Percentiles rank a stretch among this genome's conserved stretches.
Conservation (phyloP, 2,797 vertebrate genomes). For the Myotis myotis region DNA sequence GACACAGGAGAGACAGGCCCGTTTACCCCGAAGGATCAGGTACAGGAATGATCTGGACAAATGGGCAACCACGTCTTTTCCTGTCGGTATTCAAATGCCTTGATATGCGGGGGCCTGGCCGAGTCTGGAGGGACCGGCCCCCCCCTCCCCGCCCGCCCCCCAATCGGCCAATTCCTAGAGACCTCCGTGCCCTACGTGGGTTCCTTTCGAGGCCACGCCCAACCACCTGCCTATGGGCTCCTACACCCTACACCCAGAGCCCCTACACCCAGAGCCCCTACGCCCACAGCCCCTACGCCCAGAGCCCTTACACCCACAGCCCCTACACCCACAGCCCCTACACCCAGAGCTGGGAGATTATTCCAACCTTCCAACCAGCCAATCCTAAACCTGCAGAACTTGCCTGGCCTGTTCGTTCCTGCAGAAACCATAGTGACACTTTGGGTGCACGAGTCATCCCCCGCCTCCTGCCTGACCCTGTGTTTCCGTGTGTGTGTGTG, state of each 20-base stretch:
- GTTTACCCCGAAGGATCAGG: slow-evolving; percentile 34
- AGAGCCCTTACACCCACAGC: neutral
- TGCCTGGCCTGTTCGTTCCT: neutral
- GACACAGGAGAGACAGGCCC: slow-evolving; percentile 33
- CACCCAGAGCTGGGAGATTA: neutral
- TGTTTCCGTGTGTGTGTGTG: neutral
- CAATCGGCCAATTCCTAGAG: neutral
- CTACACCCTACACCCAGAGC: neutral
- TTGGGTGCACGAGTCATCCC: fast-evolving
- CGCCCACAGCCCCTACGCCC: too few relatives aligned
- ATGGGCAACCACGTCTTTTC: neutral
- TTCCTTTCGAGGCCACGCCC: too few relatives aligned
- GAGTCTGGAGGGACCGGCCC: neutral
- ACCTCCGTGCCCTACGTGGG: neutral
- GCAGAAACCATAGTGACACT: neutral
- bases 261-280: neutral
- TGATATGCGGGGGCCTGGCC: neutral
- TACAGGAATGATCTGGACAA: slow-evolving; percentile 15
- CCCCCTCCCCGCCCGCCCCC: too few relatives aligned
- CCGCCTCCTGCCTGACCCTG: neutral
- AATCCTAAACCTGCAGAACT: neutral
- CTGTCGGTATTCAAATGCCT: neutral
- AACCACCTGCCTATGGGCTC: too few relatives aligned
- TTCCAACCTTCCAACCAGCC: neutral
- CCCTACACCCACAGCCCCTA: neutral